phyloP scores from a whole-genome alignment of 2,888 invertebrate genomes.

The Latrodectus hesperus region DNA sequence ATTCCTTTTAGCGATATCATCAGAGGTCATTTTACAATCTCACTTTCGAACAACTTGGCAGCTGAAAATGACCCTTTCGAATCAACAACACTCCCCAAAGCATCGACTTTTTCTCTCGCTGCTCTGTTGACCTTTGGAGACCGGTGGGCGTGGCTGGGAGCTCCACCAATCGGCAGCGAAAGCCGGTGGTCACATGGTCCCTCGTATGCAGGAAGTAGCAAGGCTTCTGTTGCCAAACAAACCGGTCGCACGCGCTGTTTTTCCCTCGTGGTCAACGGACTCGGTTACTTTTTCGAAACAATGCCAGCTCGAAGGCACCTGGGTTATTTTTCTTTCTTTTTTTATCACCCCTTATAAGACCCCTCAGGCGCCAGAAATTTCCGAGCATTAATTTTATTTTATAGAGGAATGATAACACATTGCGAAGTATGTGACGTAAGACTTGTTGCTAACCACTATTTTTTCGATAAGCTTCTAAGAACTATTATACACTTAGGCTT shows the following conservation, averaged over 20 bases:
- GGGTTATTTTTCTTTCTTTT: background rate
- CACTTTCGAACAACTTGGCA: background rate
- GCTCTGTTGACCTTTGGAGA: conserved; percentile 35
- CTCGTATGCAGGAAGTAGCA: conserved; percentile 31
- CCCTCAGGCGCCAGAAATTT: background rate
- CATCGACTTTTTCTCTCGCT: background rate
- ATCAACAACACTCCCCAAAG: background rate
- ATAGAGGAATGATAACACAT: no score
- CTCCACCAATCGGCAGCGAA: conserved; percentile 14
- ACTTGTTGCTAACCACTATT: no score
- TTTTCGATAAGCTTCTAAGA: no score
- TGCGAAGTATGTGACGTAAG: no score
- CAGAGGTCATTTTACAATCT: background rate
- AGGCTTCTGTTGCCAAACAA: conserved; percentile 63
- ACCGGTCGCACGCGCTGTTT: conserved; percentile 46
- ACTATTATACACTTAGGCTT: no score
- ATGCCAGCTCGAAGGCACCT: conserved; percentile 6
- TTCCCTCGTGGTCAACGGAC: conserved; percentile 49
- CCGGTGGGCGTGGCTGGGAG: conserved; percentile 19
- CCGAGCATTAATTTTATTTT: no score
- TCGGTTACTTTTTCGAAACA: conserved; percentile 20
- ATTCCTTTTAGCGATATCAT: no score
- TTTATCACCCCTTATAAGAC: background rate
- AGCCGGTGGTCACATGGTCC: conserved; percentile 15
- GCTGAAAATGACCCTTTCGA: background rate